Base-by-base conservation (phyloP, 2,113 vertebrate species). In the Bolborhynchus lineola region DNA sequence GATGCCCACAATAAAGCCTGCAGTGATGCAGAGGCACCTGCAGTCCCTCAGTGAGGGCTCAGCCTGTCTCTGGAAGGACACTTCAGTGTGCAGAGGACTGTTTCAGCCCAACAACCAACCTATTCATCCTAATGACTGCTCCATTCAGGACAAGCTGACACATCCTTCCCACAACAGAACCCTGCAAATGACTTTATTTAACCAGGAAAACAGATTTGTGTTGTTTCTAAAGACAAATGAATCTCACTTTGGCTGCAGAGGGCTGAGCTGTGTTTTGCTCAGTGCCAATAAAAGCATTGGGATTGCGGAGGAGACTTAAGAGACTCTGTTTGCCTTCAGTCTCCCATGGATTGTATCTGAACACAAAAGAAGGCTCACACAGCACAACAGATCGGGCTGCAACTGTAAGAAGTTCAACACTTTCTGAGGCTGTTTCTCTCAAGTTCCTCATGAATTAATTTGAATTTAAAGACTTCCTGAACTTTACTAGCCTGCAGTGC, bases 161-260 rank as follows among this genome's bases (percentile, higher is more conserved):
- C 90, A 33, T 67, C 55, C 1, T 80, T 41, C 80, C 91, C 91
- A 77, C 81, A 88, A 93, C 89, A 92, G 57, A 52, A 35, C 75
- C 92, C 82, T 10, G 91, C 93, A 83, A 81, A 88, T 81, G 83
- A 76, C 87, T 87, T 95, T 97, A 80, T 95, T 94, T 93, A 82
- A 55, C 37, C 86, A 88, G 78, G 60, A 76, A 86, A 96, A 94
- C 91, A 96, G 91, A 95, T 94, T 90, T 93, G 84, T 92, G 76
- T 92, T 92, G 88, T 93, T 90, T 92, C 86, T 50, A n/a, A 74
- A 77, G 64, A 94, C 92, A 84, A 81, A 76, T 7, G 9, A 60
- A 74, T 76, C 57, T 16, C 42, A 59, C 77, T 91, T 67, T 75
- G 77, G 74, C 92, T 91, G 80, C 93, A 85, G 82, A 91, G 80